Conservation (phyloP, 2,888 invertebrate genomes). For the Dynastes hyllus region DNA sequence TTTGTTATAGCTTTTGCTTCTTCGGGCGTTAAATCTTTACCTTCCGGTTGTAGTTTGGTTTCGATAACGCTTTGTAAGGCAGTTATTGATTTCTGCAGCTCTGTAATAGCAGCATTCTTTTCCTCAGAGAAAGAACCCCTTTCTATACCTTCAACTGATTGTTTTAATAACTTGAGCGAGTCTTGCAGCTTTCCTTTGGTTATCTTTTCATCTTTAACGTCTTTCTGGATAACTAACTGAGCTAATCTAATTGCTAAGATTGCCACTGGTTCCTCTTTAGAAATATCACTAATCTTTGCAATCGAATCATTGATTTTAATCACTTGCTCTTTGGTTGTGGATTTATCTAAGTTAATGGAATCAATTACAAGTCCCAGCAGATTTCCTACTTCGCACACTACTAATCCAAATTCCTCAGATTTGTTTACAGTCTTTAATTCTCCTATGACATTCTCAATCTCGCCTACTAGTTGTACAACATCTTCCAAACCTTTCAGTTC, state of each 20-base stretch:
- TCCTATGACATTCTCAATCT: neutral
- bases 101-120: constrained; percentile 61
- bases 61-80: constrained; percentile 60
- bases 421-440: neutral
- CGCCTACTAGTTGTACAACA: neutral
- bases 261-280: constrained; percentile 13
- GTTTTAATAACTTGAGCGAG: constrained; percentile 61
- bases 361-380: neutral
- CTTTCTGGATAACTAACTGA: neutral
- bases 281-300: neutral
- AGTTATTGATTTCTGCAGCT: constrained; percentile 65
- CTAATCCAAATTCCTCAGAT: neutral
- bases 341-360: constrained; percentile 1
- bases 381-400: neutral
- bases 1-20: constrained; percentile 63
- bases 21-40: constrained; percentile 59
- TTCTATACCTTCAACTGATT: constrained; percentile 62
- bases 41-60: constrained; percentile 49
- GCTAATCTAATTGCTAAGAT: neutral
- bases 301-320: neutral
- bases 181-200: constrained; percentile 9
- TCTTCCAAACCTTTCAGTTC: neutral
- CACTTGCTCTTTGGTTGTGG: neutral
- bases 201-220: constrained; percentile 9
- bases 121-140: constrained; percentile 61